Percentiles rank a stretch among this genome's conserved stretches.
These are phyloP conservation scores for Abrostola triplasia DNA, from an alignment of 2,888 invertebrate species.

Conservation along the genomic window DNA sequence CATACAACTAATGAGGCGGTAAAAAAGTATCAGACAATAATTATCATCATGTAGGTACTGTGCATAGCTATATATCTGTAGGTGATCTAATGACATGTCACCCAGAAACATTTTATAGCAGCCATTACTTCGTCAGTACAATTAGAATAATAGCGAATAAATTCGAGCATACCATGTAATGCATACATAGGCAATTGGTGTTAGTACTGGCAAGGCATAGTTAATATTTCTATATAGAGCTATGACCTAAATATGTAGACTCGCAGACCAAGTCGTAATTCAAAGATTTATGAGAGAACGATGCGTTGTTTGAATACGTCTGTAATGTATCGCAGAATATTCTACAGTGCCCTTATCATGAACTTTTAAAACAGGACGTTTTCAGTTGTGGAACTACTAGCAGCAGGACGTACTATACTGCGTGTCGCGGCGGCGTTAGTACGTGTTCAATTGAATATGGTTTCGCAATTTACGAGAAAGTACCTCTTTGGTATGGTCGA, in stretches of 20 bases:
- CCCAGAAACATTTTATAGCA: slow-evolving; percentile 19
- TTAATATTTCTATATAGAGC: slow-evolving; percentile 49
- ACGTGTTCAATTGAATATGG: too few species aligned
- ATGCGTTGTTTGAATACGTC: not conserved
- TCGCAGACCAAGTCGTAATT: slow-evolving; percentile 42
- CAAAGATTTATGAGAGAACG: slow-evolving; percentile 52
- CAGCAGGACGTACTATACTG: too few species aligned
- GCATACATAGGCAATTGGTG: slow-evolving; percentile 20
- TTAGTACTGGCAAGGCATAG: slow-evolving; percentile 31
- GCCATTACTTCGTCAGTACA: slow-evolving; percentile 29
- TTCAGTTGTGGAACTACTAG: too few species aligned
- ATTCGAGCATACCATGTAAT: slow-evolving; percentile 24
- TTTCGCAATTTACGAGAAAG: too few species aligned
- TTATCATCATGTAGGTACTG: too few species aligned
- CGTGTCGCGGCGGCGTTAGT: too few species aligned
- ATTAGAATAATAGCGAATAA: slow-evolving; percentile 35
- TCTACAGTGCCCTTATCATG: too few species aligned
- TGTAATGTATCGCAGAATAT: too few species aligned
- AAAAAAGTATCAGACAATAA: too few species aligned
- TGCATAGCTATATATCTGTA: not conserved
- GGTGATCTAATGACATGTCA: slow-evolving; percentile 2
- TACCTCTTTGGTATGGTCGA: too few species aligned
- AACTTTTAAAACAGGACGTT: too few species aligned
- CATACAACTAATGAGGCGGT: too few species aligned
- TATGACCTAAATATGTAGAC: slow-evolving; percentile 57